A percentile compares a stretch with the other conserved stretches of the same genome.
phyloP scores from a whole-genome alignment of 2,888 invertebrate species.

The Girardia tigrina region DNA sequence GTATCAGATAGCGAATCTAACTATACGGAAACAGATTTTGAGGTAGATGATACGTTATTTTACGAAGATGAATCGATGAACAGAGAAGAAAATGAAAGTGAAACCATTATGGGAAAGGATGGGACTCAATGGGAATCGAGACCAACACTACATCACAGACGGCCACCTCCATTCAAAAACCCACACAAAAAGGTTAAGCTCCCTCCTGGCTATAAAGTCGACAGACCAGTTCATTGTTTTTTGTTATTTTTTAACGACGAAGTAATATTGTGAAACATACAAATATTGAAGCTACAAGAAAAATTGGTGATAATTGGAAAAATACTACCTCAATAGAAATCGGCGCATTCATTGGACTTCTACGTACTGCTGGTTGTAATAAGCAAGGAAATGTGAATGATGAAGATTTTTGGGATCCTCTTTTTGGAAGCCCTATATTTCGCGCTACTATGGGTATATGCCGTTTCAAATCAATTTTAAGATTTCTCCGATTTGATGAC shows the following conservation, averaged over 20 bases:
- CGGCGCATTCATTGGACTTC: no score
- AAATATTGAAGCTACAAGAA: background rate
- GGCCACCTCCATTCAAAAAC: background rate
- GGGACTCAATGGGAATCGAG: background rate
- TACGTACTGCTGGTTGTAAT: no score
- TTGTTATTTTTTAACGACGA: background rate
- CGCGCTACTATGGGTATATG: no score
- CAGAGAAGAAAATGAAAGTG: background rate
- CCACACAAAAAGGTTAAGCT: background rate
- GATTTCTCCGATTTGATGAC: no score
- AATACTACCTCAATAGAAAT: no score
- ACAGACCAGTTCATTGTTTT: background rate
- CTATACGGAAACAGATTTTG: background rate
- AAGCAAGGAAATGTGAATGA: no score
- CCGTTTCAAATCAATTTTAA: no score
- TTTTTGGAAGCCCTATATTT: no score
- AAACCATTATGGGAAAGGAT: background rate
- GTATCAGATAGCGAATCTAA: background rate
- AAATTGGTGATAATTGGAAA: background rate
- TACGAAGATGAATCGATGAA: background rate
- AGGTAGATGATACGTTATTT: background rate
- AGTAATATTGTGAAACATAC: background rate
- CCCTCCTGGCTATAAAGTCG: background rate
- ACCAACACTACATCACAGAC: background rate
- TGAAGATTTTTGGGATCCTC: no score